Percentiles rank a stretch among this genome's conserved stretches.
These are phyloP conservation scores for Drosophila koepferae DNA, from an alignment of 2,888 invertebrate species.

Conservation along the genomic window DNA sequence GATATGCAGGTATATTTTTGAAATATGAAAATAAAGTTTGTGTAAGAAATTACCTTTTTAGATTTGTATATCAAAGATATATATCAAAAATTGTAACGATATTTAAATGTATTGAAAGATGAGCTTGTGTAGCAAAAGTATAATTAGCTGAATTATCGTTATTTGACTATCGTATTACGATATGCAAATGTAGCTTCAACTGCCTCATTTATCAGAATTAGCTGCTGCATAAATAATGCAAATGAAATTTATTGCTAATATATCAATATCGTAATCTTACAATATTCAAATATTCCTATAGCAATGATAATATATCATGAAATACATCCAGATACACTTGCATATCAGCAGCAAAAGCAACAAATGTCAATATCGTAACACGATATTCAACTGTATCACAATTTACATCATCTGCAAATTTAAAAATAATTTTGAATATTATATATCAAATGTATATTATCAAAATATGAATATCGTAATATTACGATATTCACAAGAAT, in stretches of 20 bases:
- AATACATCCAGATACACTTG: neutral
- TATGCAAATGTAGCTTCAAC: too few species aligned
- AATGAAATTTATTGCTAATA: neutral
- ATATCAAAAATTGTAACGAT: too few species aligned
- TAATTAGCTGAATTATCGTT: too few species aligned
- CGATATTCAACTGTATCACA: neutral
- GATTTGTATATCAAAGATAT: too few species aligned
- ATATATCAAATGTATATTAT: too few species aligned
- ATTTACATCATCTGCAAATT: neutral
- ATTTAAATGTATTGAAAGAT: too few species aligned
- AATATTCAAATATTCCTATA: neutral
- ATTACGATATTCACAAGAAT: constrained; percentile 1
- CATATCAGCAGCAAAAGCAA: neutral
- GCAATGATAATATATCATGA: neutral
- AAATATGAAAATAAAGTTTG: too few species aligned
- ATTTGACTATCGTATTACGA: too few species aligned
- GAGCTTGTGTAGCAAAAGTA: too few species aligned
- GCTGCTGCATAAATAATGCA: neutral
- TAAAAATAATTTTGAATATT: neutral
- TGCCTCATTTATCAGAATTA: neutral
- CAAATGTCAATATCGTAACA: neutral
- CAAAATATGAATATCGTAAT: neutral
- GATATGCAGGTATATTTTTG: neutral
- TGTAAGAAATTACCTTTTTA: too few species aligned
- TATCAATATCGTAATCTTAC: neutral